These are phyloP conservation scores for Pomacea maculata DNA, from an alignment of 1,140 invertebrate species.

Conservation along the genomic window DNA sequence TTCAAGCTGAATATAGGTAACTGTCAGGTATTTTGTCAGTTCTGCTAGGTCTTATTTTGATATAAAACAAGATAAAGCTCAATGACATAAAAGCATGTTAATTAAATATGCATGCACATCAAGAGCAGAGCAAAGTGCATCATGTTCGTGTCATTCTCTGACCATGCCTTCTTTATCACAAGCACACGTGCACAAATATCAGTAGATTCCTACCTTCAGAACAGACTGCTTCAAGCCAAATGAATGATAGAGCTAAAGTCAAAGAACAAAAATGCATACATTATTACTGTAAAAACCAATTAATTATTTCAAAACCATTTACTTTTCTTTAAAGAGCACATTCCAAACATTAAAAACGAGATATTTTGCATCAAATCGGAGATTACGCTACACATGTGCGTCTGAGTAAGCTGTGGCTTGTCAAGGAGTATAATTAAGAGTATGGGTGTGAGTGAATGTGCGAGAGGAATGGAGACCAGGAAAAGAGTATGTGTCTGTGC, in stretches of 20 bases:
- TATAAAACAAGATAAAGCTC: not conserved
- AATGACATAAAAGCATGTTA: not conserved
- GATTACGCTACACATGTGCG: too few relatives aligned
- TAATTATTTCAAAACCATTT: too few relatives aligned
- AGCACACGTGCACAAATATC: not conserved
- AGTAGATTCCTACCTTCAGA: constrained; percentile 34
- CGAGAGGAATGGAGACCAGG: too few relatives aligned
- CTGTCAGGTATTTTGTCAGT: not conserved
- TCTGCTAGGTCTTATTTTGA: not conserved
- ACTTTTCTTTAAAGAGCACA: too few relatives aligned
- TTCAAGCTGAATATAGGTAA: not conserved
- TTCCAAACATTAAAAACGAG: too few relatives aligned
- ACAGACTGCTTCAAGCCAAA: constrained; percentile 49
- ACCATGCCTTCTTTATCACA: not conserved
- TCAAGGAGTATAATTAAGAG: too few relatives aligned
- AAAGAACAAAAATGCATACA: not conserved
- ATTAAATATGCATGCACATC: not conserved
- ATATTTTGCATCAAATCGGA: too few relatives aligned
- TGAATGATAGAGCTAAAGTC: constrained; percentile 42
- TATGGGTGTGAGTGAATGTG: too few relatives aligned
- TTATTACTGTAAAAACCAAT: too few relatives aligned
- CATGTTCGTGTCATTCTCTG: not conserved
- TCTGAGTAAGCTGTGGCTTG: too few relatives aligned
- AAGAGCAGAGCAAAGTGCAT: not conserved
- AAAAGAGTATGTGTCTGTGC: not conserved